These are phyloP conservation scores for Achroia grisella DNA, from an alignment of 1,140 invertebrate genomes.

Conservation along the genomic window DNA sequence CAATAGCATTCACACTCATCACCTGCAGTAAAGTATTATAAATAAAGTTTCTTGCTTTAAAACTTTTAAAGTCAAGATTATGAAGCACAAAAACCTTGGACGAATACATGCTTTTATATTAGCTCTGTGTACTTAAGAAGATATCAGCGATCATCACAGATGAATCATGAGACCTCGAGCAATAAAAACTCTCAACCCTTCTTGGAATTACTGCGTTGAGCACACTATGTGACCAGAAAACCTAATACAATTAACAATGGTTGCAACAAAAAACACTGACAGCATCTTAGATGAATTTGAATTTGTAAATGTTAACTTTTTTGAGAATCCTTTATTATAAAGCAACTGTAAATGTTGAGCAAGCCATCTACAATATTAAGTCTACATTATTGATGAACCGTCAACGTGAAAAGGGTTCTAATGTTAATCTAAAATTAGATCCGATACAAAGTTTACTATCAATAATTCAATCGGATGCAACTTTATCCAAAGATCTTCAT, in stretches of 20 bases:
- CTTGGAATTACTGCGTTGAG: constrained; percentile 28
- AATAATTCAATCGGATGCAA: constrained; percentile 27
- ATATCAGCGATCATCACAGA: constrained; percentile 45
- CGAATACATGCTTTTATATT: constrained; percentile 19
- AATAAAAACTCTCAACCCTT: constrained; percentile 38
- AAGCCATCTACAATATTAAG: background rate
- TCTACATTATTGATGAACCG: background rate
- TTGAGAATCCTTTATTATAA: too few species aligned
- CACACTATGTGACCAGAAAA: constrained; percentile 22
- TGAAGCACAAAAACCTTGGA: constrained; percentile 4
- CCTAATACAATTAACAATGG: too few species aligned
- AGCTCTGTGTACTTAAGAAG: constrained; percentile 26
- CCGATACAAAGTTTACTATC: constrained; percentile 17
- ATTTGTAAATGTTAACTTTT: too few species aligned
- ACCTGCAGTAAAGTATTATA: too few species aligned
- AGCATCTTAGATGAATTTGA: too few species aligned
- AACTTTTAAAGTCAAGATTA: background rate
- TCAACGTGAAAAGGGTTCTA: background rate
- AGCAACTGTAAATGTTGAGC: too few species aligned
- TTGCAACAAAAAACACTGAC: too few species aligned
- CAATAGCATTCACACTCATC: too few species aligned
- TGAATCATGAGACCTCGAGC: constrained; percentile 37
- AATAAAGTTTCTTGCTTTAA: too few species aligned
- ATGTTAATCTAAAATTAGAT: constrained; percentile 15
- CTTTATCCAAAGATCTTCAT: constrained; percentile 17